phyloP scores from a whole-genome alignment of 2,888 invertebrate species.

The Phaedon cochleariae region DNA sequence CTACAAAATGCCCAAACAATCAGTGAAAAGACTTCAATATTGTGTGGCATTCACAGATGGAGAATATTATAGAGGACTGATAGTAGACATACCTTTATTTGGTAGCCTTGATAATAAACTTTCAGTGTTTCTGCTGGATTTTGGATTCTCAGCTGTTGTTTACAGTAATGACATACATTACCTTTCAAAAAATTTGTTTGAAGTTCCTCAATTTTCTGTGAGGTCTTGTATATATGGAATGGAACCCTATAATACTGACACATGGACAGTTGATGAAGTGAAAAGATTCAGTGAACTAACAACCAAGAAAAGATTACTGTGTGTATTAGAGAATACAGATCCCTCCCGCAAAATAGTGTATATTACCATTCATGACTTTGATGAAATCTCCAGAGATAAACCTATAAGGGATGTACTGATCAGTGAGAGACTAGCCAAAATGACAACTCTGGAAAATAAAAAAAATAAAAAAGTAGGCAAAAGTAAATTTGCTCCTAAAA shows the following conservation, averaged over 20 bases:
- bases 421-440: slow-evolving; percentile 28
- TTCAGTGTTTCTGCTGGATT: slow-evolving; percentile 34
- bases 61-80: slow-evolving; percentile 32
- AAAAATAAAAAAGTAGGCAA: neutral
- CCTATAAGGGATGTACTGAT: slow-evolving; percentile 27
- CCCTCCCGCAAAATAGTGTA: slow-evolving; percentile 17
- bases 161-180: slow-evolving; percentile 24
- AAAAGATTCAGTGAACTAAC: slow-evolving; percentile 28
- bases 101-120: slow-evolving; percentile 7
- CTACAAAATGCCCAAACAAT: slow-evolving; percentile 28
- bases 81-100: slow-evolving; percentile 32
- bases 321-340: slow-evolving; percentile 24
- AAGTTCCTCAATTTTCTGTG: slow-evolving; percentile 30
- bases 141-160: slow-evolving; percentile 28
- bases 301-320: slow-evolving; percentile 27
- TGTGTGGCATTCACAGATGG: slow-evolving; percentile 29
- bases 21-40: slow-evolving; percentile 23
- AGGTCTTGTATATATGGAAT: slow-evolving; percentile 32
- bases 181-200: slow-evolving; percentile 29
- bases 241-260: slow-evolving; percentile 22
- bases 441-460: neutral
- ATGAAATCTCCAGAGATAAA: neutral
- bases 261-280: slow-evolving; percentile 24
- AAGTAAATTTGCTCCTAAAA: slow-evolving; percentile 22
- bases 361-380: slow-evolving; percentile 19